Evolutionary conservation across 2,113 vertebrate species (phyloP), one percentile per base, ranked within the genome.

Genomic region (Laticauda colubrina): DNA sequence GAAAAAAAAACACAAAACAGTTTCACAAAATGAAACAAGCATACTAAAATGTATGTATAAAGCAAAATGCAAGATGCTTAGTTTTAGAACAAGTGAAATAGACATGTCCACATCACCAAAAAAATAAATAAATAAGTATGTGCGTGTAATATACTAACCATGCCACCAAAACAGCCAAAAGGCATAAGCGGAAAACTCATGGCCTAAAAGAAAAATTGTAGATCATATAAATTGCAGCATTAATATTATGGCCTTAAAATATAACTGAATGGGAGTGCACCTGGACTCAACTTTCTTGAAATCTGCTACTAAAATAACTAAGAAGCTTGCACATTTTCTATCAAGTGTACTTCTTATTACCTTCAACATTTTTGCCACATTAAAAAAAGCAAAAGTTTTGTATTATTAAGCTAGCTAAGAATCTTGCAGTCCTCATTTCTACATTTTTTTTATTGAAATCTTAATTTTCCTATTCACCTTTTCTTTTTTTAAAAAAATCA

Each of bases 131-230:
- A 64, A 15, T 23, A 14, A 1, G 1, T 54, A 12, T 59, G 24
- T 54, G n/a, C 91, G 94, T 89, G 95, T 87, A 91, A 92, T 94
- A 96, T 97, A 99, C 98, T 96, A 95, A 98, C 98, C 98, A 95
- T 92, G 89, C 92, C 92, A 90, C 89, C 89, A 93, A 90, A 93
- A 94, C 97, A 95, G 96, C 97, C 95, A 94, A 98, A 98, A 90
- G 98, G 98, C 86, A 97, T 90, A 94, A 98, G 94, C 85, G 98
- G 98, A 61, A 89, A 97, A 95, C 96, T 98, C 85, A 96, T 94
- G 56, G 97, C 98, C 98, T 98, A 97, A 88, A 96, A 97, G 94
- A 96, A 95, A 96, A 96, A 94, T 54, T 96, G 18, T 6, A 90
- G 88, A 95, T 93, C 93, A 95, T 96, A 96, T 97, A 93, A 94